A percentile compares a stretch with the other conserved stretches of the same genome.
phyloP scores from a whole-genome alignment of 2,888 invertebrate species.

The Melinopterus prodromus region DNA sequence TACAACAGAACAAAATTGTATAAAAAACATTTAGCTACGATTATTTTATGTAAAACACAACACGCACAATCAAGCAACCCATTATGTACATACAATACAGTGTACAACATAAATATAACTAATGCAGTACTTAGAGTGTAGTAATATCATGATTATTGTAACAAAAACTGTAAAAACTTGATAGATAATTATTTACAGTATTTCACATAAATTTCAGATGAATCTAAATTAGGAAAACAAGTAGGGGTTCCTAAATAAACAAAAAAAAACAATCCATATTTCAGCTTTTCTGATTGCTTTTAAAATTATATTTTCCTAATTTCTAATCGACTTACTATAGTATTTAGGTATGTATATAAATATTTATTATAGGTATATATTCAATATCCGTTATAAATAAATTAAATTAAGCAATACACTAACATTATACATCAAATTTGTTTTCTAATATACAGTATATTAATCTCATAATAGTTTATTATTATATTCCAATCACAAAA shows the following conservation, averaged over 20 bases:
- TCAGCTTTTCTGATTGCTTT: background rate
- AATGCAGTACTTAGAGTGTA: background rate
- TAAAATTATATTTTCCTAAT: background rate
- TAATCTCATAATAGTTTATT: background rate
- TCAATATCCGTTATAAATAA: background rate
- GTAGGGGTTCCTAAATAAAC: too few relatives aligned
- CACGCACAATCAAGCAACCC: constrained; percentile 12
- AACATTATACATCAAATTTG: background rate
- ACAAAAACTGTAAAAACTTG: background rate
- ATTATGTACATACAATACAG: background rate
- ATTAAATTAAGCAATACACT: background rate
- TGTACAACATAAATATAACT: background rate
- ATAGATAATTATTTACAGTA: too few relatives aligned
- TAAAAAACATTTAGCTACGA: constrained; percentile 24
- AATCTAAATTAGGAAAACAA: too few relatives aligned
- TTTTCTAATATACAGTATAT: background rate
- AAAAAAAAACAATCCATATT: too few relatives aligned
- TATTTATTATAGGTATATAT: background rate
- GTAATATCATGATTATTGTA: background rate
- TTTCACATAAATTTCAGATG: too few relatives aligned
- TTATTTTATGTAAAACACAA: constrained; percentile 27
- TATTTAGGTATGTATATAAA: too few relatives aligned
- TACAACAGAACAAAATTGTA: constrained; percentile 14
- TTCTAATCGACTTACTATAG: background rate
- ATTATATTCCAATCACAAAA: background rate